Base-by-base conservation (phyloP, 2,113 vertebrate species). In the Australoheros scitulus region DNA sequence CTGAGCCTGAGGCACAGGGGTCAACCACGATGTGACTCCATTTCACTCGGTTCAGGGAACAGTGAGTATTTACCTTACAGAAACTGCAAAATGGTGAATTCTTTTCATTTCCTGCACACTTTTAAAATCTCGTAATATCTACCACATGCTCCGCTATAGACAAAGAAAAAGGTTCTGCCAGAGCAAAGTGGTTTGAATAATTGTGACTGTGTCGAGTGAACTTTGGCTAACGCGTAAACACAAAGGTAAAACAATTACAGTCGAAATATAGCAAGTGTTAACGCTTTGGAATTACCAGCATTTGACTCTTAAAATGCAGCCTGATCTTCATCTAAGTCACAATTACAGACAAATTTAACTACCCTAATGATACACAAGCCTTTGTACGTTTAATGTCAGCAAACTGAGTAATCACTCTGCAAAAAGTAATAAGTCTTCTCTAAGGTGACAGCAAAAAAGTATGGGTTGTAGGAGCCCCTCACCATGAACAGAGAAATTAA, bases 81-180 rank as follows among this genome's bases (percentile, higher is more conserved):
- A 87, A 89, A 90, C 82, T 81, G 86, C 83, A 87, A 91, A 85
- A 91, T 57, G 82, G 64, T 58, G 76, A 89, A 88, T 89, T 91
- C 77, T 86, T 93, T 88, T 88, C 86, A 94, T 90, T 93, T 87
- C 85, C 84, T 82, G 83, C 61, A 59, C 70, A 79, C 88, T 72
- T 91, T 89, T 60, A 82, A 38, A 64, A 87, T 89, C 76, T 61
- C 29, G 11, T 93, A 94, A 93, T 93, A 88, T 91, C 80, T 83
- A 91, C 92, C 92, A 94, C 87, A 92, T 94, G 94, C 74, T 89
- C 79, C 18, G 14, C 77, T 74, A 18, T 47, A 89, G 80, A 92
- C 85, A 87, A 85, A 90, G 82, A 70, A 63, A 63, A 76, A 52
- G 29, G 50, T 5, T 55, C 50, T 74, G 76, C 81, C 83, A 82